Percentiles rank a stretch among this genome's conserved stretches.
Evolutionary conservation across 2,797 vertebrate species (phyloP).

Genomic region (Schizothorax lantsangensis): DNA sequence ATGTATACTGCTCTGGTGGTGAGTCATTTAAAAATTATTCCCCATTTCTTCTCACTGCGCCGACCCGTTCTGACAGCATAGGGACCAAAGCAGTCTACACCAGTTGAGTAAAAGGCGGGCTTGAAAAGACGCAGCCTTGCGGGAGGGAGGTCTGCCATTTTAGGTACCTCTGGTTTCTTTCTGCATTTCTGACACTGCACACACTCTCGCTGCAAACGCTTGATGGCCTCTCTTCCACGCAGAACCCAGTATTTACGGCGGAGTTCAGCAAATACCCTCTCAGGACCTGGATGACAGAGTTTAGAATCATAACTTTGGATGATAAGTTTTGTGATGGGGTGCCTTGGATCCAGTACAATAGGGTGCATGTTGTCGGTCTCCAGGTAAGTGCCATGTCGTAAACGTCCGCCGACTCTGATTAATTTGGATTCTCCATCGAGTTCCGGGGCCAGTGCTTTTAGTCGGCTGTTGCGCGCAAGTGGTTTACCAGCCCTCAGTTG

Average conservation of each 20-base stretch:
- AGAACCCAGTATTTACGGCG: neutral
- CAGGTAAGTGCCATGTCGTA: neutral
- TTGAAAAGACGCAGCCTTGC: neutral
- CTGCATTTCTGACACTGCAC: neutral
- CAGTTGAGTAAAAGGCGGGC: neutral
- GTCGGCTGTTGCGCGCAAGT: no score
- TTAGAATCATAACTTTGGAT: neutral
- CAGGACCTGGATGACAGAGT: slow-evolving; percentile 2
- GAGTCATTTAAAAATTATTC: neutral
- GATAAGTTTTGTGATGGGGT: neutral
- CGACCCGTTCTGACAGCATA: neutral
- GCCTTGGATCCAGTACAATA: neutral
- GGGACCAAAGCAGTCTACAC: neutral
- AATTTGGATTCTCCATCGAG: neutral
- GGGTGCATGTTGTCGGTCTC: neutral
- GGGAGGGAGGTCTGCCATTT: neutral
- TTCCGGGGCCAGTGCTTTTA: neutral
- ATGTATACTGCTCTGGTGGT: neutral
- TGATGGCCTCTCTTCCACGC: neutral
- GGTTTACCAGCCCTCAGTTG: no score
- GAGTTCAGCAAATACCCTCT: neutral
- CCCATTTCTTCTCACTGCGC: neutral
- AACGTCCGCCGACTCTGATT: neutral
- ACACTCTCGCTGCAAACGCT: neutral
- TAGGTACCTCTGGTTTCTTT: neutral